phyloP scores from a whole-genome alignment of 2,113 vertebrate species.

The Silurus glanis region DNA sequence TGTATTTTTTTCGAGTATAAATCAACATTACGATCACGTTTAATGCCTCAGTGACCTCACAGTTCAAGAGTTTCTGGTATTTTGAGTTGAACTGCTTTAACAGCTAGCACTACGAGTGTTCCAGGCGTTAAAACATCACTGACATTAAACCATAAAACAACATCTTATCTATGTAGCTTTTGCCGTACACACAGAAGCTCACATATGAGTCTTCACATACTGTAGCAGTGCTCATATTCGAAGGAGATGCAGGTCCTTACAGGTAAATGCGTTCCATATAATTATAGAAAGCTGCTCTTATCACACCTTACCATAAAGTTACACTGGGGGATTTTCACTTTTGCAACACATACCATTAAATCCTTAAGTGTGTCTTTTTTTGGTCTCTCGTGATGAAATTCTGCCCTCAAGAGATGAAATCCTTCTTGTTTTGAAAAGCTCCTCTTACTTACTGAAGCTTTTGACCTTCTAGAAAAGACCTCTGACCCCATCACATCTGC shows the following conservation, averaged over 20 bases:
- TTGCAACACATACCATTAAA: conserved; percentile 51
- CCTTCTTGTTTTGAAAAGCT: conserved; percentile 44
- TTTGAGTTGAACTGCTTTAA: background rate
- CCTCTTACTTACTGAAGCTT: conserved; percentile 37
- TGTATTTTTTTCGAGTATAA: background rate
- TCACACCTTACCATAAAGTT: conserved; percentile 42
- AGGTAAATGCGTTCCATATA: conserved; percentile 32
- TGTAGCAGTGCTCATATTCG: background rate
- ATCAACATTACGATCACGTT: background rate
- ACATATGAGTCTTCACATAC: background rate
- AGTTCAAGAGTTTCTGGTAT: background rate
- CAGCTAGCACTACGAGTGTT: background rate
- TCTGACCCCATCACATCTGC: conserved; percentile 44
- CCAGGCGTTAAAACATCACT: background rate
- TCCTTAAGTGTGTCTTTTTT: conserved; percentile 38
- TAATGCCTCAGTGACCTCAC: background rate
- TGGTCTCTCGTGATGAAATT: conserved; percentile 38
- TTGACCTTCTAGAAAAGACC: conserved; percentile 34
- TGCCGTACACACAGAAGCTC: background rate
- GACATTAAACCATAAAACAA: background rate
- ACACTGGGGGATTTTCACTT: conserved; percentile 37
- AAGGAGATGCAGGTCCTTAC: conserved; percentile 17
- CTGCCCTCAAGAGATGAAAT: conserved; percentile 44
- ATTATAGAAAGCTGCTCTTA: conserved; percentile 47
- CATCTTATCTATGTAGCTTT: background rate